A percentile compares a stretch with the other conserved stretches of the same genome.
Evolutionary conservation across 1,140 invertebrate genomes (phyloP).

Genomic region (Elymnias hypermnestra): DNA sequence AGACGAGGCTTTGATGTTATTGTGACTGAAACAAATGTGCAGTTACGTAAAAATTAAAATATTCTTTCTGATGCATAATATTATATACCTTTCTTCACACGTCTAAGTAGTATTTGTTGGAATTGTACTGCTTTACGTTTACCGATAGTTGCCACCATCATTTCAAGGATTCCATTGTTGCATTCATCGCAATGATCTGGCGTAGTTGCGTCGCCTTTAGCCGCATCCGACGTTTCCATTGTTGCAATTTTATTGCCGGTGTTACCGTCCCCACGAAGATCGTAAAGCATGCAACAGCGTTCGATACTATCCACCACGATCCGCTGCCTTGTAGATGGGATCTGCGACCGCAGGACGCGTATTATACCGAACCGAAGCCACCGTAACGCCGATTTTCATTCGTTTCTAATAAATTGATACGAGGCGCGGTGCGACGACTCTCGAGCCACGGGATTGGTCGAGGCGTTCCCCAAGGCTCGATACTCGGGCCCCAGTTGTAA

Average conservation of each 20-base stretch:
- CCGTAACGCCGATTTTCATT: slow-evolving; percentile 67
- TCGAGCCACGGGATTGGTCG: slow-evolving; percentile 53
- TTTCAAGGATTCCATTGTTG: slow-evolving; percentile 67
- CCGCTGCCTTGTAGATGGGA: slow-evolving; percentile 45
- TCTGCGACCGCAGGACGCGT: slow-evolving; percentile 58
- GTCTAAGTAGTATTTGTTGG: slow-evolving; percentile 34
- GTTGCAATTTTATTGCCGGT: slow-evolving; percentile 71
- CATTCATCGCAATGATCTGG: slow-evolving; percentile 64
- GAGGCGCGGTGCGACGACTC: slow-evolving; percentile 35
- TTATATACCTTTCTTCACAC: slow-evolving; percentile 15
- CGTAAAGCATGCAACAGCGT: slow-evolving; percentile 60
- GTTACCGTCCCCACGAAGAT: slow-evolving; percentile 60
- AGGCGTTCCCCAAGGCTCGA: slow-evolving; percentile 53
- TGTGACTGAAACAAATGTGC: too few species aligned
- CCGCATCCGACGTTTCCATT: slow-evolving; percentile 71
- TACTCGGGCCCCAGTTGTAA: slow-evolving; percentile 60
- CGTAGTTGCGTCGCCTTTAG: slow-evolving; percentile 63
- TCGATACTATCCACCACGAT: slow-evolving; percentile 60
- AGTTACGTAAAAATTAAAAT: too few species aligned
- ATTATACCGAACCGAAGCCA: slow-evolving; percentile 61
- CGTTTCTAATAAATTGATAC: slow-evolving; percentile 74
- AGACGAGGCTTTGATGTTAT: too few species aligned
- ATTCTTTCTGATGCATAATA: too few species aligned
- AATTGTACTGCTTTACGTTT: slow-evolving; percentile 42
- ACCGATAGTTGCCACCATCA: slow-evolving; percentile 66